Percentiles rank a stretch among this genome's conserved stretches.
phyloP scores from a whole-genome alignment of 2,113 vertebrate species.

The Salvelinus sp. region DNA sequence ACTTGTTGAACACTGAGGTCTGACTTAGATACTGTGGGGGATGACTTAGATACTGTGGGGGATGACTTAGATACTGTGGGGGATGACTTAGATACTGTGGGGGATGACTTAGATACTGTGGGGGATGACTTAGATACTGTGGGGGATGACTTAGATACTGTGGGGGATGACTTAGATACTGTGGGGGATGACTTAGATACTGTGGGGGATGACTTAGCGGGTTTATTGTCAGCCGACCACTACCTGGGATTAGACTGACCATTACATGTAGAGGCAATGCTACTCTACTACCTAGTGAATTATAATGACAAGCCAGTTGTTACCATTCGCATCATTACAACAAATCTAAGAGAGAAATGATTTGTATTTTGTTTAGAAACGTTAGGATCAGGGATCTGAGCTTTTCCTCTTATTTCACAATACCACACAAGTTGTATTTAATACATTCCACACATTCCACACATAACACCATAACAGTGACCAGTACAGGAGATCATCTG shows the following conservation, averaged over 20 bases:
- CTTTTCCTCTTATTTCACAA: too few species aligned
- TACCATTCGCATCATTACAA: too few species aligned
- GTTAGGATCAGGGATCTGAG: too few species aligned
- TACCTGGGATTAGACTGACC: not conserved
- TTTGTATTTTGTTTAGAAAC: too few species aligned
- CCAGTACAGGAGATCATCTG: not conserved
- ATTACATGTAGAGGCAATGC: too few species aligned
- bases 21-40: not conserved
- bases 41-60: not conserved
- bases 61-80: not conserved
- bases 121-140: not conserved
- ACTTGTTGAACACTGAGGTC: constrained; percentile 10
- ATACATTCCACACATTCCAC: not conserved
- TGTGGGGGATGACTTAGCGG: not conserved
- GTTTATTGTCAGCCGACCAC: constrained; percentile 2
- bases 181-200: not conserved
- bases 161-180: not conserved
- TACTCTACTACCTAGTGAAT: too few species aligned
- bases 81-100: not conserved
- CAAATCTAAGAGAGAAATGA: too few species aligned
- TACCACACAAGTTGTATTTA: too few species aligned
- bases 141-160: not conserved
- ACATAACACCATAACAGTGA: not conserved
- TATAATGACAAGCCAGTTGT: too few species aligned
- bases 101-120: not conserved